Evolutionary conservation across 1,140 invertebrate genomes (phyloP).

Genomic region (Antheraea mylitta): DNA sequence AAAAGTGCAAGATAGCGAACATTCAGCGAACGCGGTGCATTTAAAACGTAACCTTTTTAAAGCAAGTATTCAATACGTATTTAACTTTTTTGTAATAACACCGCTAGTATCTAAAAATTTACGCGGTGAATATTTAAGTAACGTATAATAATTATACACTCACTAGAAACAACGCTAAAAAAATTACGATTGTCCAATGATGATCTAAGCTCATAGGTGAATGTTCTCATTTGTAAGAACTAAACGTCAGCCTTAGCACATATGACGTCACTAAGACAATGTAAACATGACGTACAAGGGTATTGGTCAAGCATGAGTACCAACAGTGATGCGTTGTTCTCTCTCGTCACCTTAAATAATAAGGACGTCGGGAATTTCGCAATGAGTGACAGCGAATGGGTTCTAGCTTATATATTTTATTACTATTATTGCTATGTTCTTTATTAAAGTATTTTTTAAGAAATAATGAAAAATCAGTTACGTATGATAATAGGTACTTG

Average conservation of each 20-base stretch:
- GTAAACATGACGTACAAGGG: background rate
- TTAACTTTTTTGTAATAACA: too few species aligned
- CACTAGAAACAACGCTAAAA: background rate
- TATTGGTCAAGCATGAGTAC: background rate
- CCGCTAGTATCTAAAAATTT: background rate
- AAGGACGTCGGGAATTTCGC: slow-evolving; percentile 7
- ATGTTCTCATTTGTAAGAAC: slow-evolving; percentile 24
- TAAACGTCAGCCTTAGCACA: background rate
- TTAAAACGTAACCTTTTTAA: too few species aligned
- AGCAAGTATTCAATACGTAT: too few species aligned
- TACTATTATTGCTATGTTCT: background rate
- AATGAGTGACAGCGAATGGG: background rate
- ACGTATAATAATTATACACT: background rate
- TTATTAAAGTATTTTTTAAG: too few species aligned
- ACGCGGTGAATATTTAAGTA: background rate
- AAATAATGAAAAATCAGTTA: too few species aligned
- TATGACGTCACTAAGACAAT: background rate
- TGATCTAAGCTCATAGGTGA: slow-evolving; percentile 32
- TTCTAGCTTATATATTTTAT: background rate
- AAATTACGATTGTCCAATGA: slow-evolving; percentile 8
- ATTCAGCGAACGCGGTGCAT: too few species aligned
- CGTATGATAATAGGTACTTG: too few species aligned
- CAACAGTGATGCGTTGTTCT: slow-evolving; percentile 8
- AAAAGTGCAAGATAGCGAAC: too few species aligned
- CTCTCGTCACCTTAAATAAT: background rate